Conservation (phyloP, 2,797 vertebrate species). For the Melanotaenia trifasciata region DNA sequence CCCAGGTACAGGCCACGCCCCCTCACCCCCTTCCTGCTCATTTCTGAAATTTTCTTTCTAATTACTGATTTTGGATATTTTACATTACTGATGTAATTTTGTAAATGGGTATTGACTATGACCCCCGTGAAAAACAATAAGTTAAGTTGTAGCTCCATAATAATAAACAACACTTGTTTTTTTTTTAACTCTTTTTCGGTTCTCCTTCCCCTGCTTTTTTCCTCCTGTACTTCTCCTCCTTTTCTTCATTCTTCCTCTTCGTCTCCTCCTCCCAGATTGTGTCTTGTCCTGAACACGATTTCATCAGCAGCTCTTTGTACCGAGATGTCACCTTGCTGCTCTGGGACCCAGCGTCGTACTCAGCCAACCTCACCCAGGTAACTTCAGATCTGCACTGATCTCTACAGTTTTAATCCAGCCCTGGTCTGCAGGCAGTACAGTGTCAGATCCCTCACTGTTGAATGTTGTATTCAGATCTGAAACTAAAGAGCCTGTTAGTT, state of each 20-base stretch:
- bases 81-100: too few species aligned
- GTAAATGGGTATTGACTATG: too few species aligned
- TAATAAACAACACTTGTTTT: too few species aligned
- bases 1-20: conserved; percentile 81
- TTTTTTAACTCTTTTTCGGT: too few species aligned
- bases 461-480: too few species aligned
- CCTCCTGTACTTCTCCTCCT: neutral
- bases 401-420: neutral
- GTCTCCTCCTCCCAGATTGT: neutral
- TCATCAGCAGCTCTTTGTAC: conserved; percentile 19
- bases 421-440: too few species aligned
- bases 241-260: neutral
- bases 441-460: too few species aligned
- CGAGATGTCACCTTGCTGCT: conserved; percentile 2
- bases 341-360: conserved; percentile 30
- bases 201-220: neutral
- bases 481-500: too few species aligned
- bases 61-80: too few species aligned
- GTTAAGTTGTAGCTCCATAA: too few species aligned
- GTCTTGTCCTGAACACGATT: neutral
- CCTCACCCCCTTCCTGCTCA: conserved; percentile 12
- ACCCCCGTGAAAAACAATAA: too few species aligned
- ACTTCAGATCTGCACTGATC: neutral
- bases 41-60: too few species aligned
- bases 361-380: conserved; percentile 16